These are phyloP conservation scores for Amiota communis DNA, from an alignment of 2,888 invertebrate species.

Conservation along the genomic window DNA sequence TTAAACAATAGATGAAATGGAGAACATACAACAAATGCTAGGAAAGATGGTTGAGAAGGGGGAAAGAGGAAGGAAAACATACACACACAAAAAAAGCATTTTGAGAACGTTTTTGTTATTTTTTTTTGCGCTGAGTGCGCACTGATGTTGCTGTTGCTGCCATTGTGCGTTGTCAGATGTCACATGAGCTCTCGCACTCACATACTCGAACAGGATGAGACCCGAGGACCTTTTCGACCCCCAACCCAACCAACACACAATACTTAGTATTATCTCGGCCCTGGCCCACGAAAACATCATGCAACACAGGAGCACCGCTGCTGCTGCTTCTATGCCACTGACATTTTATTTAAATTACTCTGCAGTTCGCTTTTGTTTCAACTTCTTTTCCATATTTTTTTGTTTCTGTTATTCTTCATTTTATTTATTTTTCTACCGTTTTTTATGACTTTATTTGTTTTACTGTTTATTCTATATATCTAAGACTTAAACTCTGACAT, in stretches of 20 bases:
- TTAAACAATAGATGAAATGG: conserved; percentile 13
- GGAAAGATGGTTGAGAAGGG: no score
- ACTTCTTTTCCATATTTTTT: background rate
- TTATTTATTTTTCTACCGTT: background rate
- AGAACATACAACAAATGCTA: background rate
- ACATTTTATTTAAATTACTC: conserved; percentile 62
- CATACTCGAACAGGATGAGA: background rate
- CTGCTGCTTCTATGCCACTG: conserved; percentile 53
- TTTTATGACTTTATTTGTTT: conserved; percentile 18
- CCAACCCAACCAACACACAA: background rate
- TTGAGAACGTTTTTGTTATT: no score
- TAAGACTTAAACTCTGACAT: background rate
- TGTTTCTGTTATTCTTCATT: background rate
- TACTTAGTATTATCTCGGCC: background rate
- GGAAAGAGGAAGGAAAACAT: no score
- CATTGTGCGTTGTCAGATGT: conserved; percentile 23
- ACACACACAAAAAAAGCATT: no score
- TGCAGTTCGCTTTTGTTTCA: conserved; percentile 52
- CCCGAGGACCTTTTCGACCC: background rate
- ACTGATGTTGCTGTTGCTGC: background rate
- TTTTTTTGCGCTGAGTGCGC: no score
- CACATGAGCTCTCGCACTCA: conserved; percentile 47
- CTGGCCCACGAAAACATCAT: background rate
- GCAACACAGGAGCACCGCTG: conserved; percentile 11
- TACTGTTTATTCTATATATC: background rate